Percentiles rank a stretch among this genome's conserved stretches.
Conservation (phyloP, 2,113 vertebrate species). For the Carassius auratus region DNA sequence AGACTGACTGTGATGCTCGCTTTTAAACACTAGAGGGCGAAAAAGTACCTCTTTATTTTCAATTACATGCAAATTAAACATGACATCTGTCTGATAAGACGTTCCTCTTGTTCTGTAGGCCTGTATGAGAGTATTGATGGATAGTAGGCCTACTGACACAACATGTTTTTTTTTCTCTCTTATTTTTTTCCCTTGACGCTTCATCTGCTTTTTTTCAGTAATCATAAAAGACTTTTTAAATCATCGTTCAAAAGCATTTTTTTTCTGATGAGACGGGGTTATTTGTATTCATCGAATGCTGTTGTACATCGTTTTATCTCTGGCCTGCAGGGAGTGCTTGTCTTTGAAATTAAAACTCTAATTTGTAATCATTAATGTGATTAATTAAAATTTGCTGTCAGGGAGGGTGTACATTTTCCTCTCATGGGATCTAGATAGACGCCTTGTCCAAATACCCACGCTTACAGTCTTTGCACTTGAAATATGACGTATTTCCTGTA, state of each 20-base stretch:
- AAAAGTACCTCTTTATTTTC: background rate
- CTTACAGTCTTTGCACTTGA: no score
- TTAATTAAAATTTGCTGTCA: slow-evolving; percentile 31
- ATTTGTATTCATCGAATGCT: background rate
- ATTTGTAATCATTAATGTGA: slow-evolving; percentile 49
- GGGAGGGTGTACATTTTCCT: background rate
- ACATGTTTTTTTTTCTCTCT: background rate
- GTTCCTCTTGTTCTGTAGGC: background rate
- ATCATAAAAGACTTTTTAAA: background rate
- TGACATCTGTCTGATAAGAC: background rate
- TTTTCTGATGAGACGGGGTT: background rate
- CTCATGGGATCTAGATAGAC: background rate
- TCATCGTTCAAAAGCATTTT: background rate
- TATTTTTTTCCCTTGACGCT: background rate
- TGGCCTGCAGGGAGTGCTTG: background rate
- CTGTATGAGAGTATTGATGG: background rate
- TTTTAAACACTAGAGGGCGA: slow-evolving; percentile 36
- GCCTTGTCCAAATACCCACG: no score
- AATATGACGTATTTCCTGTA: no score
- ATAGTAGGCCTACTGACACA: background rate
- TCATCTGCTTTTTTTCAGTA: no score
- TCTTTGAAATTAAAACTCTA: slow-evolving; percentile 40
- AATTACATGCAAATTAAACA: background rate
- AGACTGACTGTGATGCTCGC: background rate
- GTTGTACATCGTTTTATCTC: slow-evolving; percentile 24